Evolutionary conservation across 2,797 vertebrate genomes (phyloP), one percentile per base, ranked within the genome.

Genomic region (Peromyscus eremicus): DNA sequence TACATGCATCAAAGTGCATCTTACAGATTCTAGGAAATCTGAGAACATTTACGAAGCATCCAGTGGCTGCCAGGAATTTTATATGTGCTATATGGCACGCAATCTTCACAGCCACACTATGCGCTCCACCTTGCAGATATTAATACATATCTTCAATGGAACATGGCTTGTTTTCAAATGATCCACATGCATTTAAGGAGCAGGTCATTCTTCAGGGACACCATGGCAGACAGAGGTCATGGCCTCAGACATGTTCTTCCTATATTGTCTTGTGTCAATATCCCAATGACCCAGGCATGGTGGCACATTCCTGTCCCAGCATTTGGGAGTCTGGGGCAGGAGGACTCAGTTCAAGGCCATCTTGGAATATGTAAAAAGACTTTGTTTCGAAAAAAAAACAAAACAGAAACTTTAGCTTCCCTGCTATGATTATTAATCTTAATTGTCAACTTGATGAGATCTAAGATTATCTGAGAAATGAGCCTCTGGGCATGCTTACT

Each of bases 1-100:
- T 80, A 1, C 55, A 84, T 60, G 49, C 75, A 60, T 62, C 62
- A 43, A 27, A 46, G 62, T 46, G 21, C 12, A 71, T 25, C 52
- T 17, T 83, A 75, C 2, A 92, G 79, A 94, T 32, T 81, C 4
- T 2, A 90, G 83, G 92, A 96, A 93, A 64, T 89, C 37, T 60
- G 40, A 83, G 94, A 68, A 76, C 49, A 62, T 43, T 79, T 23
- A 70, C 4, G 1, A 55, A 83, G 71, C 49, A 79, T 29, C 62
- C 64, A 40, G 70, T 32, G 66, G 70, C 46, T 40, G 62, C 92
- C 86, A 95, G 37, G 64, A 87, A 89, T 60, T 43, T 71, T n/a
- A 6, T 52, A 5, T 43, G 46, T 55, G 29, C 77, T 40, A 2
- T 0, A 62, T 12, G 43, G 82, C 68, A 86, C 0, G 0, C 10